Evolutionary conservation across 2,113 vertebrate genomes (phyloP).

Genomic region (Neogobius melanostomus): DNA sequence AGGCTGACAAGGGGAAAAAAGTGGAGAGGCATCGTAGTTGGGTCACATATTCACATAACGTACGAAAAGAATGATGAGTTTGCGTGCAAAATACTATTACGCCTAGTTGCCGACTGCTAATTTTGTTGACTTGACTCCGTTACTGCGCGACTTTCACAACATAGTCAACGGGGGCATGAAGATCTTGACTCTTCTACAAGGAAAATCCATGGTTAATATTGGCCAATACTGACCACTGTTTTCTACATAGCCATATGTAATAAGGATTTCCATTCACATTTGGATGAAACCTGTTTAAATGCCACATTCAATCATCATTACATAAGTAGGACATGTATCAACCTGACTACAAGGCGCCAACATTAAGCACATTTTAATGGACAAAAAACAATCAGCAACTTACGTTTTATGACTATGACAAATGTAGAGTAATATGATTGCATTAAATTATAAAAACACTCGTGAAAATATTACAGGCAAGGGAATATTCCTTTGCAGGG

Average conservation of each 20-base stretch:
- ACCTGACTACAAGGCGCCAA: neutral
- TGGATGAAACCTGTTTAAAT: conserved; percentile 1
- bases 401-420: neutral
- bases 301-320: neutral
- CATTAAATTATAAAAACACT: neutral
- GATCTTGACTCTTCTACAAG: neutral
- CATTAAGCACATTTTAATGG: neutral
- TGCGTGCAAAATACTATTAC: neutral
- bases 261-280: neutral
- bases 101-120: too few relatives aligned
- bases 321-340: neutral
- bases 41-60: neutral
- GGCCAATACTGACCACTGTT: neutral
- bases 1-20: conserved; percentile 11
- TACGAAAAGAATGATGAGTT: neutral
- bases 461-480: neutral
- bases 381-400: conserved; percentile 1
- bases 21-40: neutral
- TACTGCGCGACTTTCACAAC: too few relatives aligned
- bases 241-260: neutral
- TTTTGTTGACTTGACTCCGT: too few relatives aligned
- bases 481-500: neutral
- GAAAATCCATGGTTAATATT: neutral
- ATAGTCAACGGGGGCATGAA: too few relatives aligned
- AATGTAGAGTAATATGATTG: neutral